Evolutionary conservation across 2,888 invertebrate genomes (phyloP).

Genomic region (Physocephala rufipes): DNA sequence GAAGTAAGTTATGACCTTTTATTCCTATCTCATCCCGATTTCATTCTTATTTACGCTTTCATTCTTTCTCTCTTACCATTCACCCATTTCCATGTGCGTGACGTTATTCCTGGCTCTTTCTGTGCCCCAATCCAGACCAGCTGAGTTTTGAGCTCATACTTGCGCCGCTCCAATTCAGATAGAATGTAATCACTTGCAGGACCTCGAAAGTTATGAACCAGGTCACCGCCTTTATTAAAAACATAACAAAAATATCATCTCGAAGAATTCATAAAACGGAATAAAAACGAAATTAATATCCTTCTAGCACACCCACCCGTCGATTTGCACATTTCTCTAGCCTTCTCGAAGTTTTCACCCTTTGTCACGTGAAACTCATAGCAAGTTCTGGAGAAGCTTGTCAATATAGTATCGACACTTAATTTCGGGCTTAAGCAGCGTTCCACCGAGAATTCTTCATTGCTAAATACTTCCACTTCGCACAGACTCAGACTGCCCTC

Average conservation of each 20-base stretch:
- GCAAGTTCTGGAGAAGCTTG: constrained; percentile 86
- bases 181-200: constrained; percentile 68
- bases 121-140: constrained; percentile 92
- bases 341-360: constrained; percentile 85
- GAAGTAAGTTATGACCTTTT: too few species aligned
- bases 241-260: neutral
- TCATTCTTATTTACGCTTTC: neutral
- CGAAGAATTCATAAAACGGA: neutral
- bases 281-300: constrained; percentile 5
- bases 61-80: constrained; percentile 72
- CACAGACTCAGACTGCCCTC: constrained; percentile 89
- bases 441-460: constrained; percentile 88
- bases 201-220: constrained; percentile 64
- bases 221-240: constrained; percentile 62
- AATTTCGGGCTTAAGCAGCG: constrained; percentile 79
- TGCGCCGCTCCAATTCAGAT: constrained; percentile 83
- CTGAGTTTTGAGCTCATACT: constrained; percentile 82
- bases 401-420: constrained; percentile 81
- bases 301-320: constrained; percentile 71
- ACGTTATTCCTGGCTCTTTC: constrained; percentile 84
- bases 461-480: constrained; percentile 92
- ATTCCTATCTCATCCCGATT: constrained; percentile 15
- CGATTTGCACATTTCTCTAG: constrained; percentile 77
- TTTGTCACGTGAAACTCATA: constrained; percentile 87
- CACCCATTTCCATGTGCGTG: constrained; percentile 90